Conservation (phyloP, 2,797 vertebrate species). For the Erethizon dorsatum region DNA sequence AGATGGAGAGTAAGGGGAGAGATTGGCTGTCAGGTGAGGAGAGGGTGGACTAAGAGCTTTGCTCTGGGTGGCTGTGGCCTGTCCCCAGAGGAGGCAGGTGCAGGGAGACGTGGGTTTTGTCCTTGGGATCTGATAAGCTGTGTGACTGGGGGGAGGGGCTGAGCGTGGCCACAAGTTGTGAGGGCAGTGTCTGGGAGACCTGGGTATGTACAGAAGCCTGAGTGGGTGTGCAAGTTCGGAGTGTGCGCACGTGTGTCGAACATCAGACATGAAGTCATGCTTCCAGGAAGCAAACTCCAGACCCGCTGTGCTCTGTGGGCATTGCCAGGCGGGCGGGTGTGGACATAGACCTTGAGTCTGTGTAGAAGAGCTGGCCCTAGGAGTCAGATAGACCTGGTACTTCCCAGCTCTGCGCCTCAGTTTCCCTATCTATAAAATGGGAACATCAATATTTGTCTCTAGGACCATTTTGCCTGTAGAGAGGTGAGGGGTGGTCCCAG, state of each 20-base stretch:
- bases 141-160: background rate
- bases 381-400: background rate
- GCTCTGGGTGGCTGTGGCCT: background rate
- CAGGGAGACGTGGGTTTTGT: background rate
- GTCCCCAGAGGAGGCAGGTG: background rate
- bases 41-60: background rate
- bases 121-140: background rate
- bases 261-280: background rate
- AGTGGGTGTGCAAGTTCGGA: background rate
- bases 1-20: background rate
- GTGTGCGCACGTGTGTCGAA: background rate
- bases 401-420: background rate
- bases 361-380: background rate
- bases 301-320: background rate
- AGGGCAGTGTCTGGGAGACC: background rate
- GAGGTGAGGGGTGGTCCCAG: background rate
- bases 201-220: background rate
- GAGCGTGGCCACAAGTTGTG: background rate
- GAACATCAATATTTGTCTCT: background rate
- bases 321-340: background rate
- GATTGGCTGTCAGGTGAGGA: background rate
- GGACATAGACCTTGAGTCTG: background rate
- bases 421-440: slow-evolving; percentile 42
- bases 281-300: background rate
- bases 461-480: background rate